Evolutionary conservation across 2,113 vertebrate species (phyloP).

Genomic region (Lonchura striata): DNA sequence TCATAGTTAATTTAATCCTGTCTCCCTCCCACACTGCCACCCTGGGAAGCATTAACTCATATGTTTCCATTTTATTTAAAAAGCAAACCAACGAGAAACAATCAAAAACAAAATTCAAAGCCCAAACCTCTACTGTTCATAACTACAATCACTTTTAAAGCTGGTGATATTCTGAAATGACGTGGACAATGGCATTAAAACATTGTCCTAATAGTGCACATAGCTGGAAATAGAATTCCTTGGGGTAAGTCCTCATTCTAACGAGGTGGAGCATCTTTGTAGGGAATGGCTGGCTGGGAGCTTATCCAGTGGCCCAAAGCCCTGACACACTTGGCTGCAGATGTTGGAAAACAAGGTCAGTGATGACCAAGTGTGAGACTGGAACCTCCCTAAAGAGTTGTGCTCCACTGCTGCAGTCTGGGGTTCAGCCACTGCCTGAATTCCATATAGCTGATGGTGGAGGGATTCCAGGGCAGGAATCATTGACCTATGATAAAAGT

Average conservation of each 20-base stretch:
- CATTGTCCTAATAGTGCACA: not conserved
- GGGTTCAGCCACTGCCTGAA: not conserved
- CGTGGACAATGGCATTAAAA: not conserved
- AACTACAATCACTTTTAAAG: not conserved
- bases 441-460: not conserved
- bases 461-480: not conserved
- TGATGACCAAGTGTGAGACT: not conserved
- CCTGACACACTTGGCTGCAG: not conserved
- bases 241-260: not conserved
- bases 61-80: not conserved
- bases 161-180: conserved; percentile 7
- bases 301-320: not conserved
- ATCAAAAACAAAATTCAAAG: not conserved
- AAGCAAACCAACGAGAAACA: not conserved
- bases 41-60: not conserved
- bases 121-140: not conserved
- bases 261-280: not conserved
- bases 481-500: not conserved
- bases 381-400: not conserved
- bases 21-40: not conserved
- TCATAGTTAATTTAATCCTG: conserved; percentile 4
- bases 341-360: not conserved
- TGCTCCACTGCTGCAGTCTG: not conserved
- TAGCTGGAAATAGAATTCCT: not conserved
- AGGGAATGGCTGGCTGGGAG: not conserved